Evolutionary conservation across 2,113 vertebrate species (phyloP).

Genomic region (Gallinago undulata): DNA sequence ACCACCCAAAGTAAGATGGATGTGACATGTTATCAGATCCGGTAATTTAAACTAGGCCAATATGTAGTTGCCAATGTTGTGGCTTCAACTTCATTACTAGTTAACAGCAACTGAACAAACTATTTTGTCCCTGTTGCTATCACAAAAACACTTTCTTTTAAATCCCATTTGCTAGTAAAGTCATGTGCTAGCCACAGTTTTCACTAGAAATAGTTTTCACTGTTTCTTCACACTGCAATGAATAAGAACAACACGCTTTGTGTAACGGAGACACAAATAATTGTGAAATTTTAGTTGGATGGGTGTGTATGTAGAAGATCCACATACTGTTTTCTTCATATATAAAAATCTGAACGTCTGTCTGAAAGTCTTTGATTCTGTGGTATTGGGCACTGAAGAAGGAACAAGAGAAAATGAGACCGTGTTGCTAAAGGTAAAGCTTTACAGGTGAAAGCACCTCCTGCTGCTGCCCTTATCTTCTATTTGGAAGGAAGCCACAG

Average conservation of each 20-base stretch:
- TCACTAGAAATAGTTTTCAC: not conserved
- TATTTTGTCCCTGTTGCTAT: not conserved
- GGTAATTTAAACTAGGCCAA: not conserved
- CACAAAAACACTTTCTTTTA: not conserved
- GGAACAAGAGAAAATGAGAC: not conserved
- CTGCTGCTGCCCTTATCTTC: not conserved
- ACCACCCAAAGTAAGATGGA: not conserved
- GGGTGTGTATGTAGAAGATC: not conserved
- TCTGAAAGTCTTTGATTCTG: not conserved
- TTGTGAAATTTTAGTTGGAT: rapidly evolving
- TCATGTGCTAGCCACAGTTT: not conserved
- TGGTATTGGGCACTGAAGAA: not conserved
- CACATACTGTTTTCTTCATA: not conserved
- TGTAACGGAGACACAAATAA: not conserved
- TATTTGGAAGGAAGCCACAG: not conserved
- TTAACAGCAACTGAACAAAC: not conserved
- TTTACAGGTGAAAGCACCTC: not conserved
- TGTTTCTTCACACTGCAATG: not conserved
- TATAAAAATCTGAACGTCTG: not conserved
- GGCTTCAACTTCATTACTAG: not conserved
- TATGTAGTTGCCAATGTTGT: not conserved
- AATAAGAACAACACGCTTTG: not conserved
- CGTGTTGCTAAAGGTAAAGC: not conserved
- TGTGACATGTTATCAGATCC: not conserved
- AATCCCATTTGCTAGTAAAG: not conserved